Evolutionary conservation across 1,140 invertebrate species (phyloP).

Genomic region (Zaprionus vittiger): DNA sequence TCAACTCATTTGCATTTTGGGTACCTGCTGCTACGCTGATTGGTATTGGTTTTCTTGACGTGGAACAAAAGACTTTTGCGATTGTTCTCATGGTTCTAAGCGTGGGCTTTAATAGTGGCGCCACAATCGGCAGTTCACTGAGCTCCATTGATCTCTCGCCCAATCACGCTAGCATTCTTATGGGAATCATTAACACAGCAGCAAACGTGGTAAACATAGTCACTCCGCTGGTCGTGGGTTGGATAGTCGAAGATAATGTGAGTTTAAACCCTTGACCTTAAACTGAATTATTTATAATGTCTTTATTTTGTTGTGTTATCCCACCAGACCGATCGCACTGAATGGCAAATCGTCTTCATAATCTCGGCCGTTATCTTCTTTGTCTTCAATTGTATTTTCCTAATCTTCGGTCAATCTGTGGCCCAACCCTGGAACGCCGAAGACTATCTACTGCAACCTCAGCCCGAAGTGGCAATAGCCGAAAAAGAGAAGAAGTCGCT

Average conservation of each 20-base stretch:
- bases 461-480: constrained; percentile 27
- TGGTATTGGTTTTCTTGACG: constrained; percentile 86
- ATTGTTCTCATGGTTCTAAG: constrained; percentile 88
- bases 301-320: neutral
- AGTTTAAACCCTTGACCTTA: constrained; percentile 6
- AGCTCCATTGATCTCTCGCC: constrained; percentile 91
- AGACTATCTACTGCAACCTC: constrained; percentile 87
- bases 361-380: constrained; percentile 67
- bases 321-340: constrained; percentile 90
- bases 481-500: constrained; percentile 12
- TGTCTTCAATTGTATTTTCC: constrained; percentile 61
- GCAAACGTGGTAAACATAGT: constrained; percentile 90
- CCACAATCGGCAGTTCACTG: constrained; percentile 88
- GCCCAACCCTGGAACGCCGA: constrained; percentile 91
- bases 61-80: constrained; percentile 85
- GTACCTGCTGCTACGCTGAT: constrained; percentile 87
- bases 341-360: constrained; percentile 87
- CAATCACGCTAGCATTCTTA: constrained; percentile 90
- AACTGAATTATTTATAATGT: neutral
- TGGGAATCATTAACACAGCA: constrained; percentile 89
- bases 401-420: constrained; percentile 90
- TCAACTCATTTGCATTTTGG: constrained; percentile 87
- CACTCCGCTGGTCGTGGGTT: constrained; percentile 87
- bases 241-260: constrained; percentile 87
- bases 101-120: constrained; percentile 91